These are phyloP conservation scores for Oryzias curvinotus DNA, from an alignment of 2,113 vertebrate genomes.

Conservation along the genomic window DNA sequence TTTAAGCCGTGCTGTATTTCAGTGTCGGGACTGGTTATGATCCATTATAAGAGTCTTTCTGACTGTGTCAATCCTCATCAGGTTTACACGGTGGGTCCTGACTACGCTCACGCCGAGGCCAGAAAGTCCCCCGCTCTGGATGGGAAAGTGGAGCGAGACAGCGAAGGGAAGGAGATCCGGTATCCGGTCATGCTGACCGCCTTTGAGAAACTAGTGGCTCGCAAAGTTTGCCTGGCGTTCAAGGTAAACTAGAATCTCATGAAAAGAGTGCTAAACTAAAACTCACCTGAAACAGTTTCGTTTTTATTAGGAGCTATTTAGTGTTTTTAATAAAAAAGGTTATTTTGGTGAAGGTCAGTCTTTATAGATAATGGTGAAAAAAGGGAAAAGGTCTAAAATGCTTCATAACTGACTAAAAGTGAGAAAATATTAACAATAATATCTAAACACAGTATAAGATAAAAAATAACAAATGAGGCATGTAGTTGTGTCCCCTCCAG, in stretches of 20 bases:
- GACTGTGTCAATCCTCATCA: constrained; percentile 44
- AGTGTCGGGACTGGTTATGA: background rate
- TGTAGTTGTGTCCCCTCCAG: too few species aligned
- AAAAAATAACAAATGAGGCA: too few species aligned
- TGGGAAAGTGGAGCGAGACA: constrained; percentile 95
- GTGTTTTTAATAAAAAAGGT: background rate
- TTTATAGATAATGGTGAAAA: too few species aligned
- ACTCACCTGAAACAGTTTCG: background rate
- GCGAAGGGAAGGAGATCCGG: constrained; percentile 96
- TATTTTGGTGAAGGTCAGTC: too few species aligned
- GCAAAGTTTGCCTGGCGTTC: constrained; percentile 97
- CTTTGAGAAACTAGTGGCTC: constrained; percentile 96
- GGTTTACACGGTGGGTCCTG: constrained; percentile 97
- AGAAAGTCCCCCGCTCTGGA: constrained; percentile 95
- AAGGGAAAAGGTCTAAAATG: too few species aligned
- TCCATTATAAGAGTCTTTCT: background rate
- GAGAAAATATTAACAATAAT: too few species aligned
- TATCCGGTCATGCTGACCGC: constrained; percentile 97
- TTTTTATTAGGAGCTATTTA: background rate
- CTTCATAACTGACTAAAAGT: too few species aligned
- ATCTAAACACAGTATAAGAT: too few species aligned
- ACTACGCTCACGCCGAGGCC: constrained; percentile 96
- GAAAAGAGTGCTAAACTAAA: background rate
- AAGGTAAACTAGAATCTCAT: constrained; percentile 77
- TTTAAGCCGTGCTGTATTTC: background rate